Conservation (phyloP, 2,797 vertebrate genomes). For the Mareca penelope region DNA sequence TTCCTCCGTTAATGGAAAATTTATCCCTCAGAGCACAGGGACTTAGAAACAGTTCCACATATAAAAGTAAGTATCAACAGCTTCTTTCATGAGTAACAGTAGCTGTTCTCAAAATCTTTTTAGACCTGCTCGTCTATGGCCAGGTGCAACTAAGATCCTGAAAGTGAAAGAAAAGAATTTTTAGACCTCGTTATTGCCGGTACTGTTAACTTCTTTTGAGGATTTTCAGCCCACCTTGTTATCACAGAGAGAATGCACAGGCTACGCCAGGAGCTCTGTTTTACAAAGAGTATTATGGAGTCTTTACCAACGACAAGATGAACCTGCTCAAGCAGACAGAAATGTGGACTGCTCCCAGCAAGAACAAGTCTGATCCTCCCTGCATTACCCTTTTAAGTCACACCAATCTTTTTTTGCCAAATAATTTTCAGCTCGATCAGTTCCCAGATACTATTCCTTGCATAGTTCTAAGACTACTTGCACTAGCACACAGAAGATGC, state of each 20-base stretch:
- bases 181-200: background rate
- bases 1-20: background rate
- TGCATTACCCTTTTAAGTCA: background rate
- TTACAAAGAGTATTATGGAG: background rate
- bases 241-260: background rate
- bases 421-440: background rate
- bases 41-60: slow-evolving; percentile 1
- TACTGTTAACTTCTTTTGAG: background rate
- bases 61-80: background rate
- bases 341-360: background rate
- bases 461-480: background rate
- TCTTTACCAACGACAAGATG: background rate
- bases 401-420: background rate
- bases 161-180: background rate
- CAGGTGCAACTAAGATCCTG: background rate
- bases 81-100: background rate
- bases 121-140: background rate
- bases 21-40: background rate
- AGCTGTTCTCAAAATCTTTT: background rate
- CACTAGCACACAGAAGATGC: background rate
- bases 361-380: background rate
- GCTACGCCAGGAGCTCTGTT: background rate
- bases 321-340: background rate
- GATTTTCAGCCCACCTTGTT: background rate
- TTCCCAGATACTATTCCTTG: background rate